phyloP scores from a whole-genome alignment of 2,888 invertebrate genomes.

The Poecilobothrus nobilitatus region DNA sequence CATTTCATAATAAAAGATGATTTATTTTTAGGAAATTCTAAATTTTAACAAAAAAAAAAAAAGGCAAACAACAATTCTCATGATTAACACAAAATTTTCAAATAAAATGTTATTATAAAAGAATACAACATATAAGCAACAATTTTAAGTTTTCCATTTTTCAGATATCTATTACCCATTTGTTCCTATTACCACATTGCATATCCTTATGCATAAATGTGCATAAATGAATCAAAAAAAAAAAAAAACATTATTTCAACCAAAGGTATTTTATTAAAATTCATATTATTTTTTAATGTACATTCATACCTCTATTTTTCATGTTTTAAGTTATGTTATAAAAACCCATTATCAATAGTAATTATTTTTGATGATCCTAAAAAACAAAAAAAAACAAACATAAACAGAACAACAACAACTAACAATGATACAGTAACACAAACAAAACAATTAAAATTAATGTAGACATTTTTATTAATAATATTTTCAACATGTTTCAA shows the following conservation, averaged over 20 bases:
- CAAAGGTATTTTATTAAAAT: neutral
- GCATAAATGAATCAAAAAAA: neutral
- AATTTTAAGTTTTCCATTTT: too few species aligned
- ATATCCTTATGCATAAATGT: neutral
- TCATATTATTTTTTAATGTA: neutral
- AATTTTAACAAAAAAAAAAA: too few species aligned
- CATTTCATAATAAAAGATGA: too few species aligned
- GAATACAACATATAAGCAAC: too few species aligned
- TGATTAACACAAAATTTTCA: too few species aligned
- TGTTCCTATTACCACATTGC: neutral
- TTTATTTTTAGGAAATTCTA: too few species aligned
- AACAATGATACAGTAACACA: too few species aligned
- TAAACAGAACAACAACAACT: neutral
- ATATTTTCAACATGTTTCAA: slow-evolving; percentile 5
- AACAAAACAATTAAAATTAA: neutral
- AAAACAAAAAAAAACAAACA: neutral
- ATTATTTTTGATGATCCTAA: neutral
- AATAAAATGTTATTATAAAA: too few species aligned
- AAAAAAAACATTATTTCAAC: neutral
- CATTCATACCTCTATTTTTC: neutral
- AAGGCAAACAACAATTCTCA: too few species aligned
- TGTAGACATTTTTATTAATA: neutral
- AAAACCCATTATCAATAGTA: neutral
- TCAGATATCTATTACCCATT: too few species aligned
- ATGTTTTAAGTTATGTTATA: neutral